Evolutionary conservation across 2,888 invertebrate species (phyloP), one percentile per base, ranked within the genome.

Genomic region (Lagria hirta): DNA sequence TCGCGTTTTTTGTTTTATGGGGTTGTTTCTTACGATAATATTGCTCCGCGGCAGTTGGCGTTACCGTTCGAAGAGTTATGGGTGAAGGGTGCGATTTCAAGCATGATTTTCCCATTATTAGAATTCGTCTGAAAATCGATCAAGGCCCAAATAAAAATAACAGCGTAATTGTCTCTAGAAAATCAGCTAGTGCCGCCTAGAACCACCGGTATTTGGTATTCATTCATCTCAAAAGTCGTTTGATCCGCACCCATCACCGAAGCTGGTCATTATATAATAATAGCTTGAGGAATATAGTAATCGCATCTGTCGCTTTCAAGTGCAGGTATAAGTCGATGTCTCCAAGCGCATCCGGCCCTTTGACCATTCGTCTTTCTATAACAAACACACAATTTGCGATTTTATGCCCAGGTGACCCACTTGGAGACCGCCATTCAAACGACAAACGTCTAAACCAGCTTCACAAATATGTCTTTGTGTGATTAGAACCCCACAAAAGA

Each of bases 1-100:
- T 57, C 58, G 50, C 57, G 48, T 58, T 60, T 58, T 57, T 58
- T 55, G 53, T 52, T 62, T 60, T 61, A 61, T 57, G 54, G 55
- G 57, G 57, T 58, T 60, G 61, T 63, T 63, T 60, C 58, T 58
- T 55, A 52, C 57, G 56, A 58, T 58, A 58, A 63, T 64, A 62
- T 63, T 59, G 61, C 59, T 56, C 56, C 53, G 56, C 56, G 57
- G 63, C 62, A 63, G 63, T 60, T 60, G 61, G 60, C 53, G 51
- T 44, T 51, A 48, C 52, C 52, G 48, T 45, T 50, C 55, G 29
- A 49, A 52, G 51, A 59, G 50, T 60, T 55, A 57, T 54, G 53
- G 33, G 47, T 43, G 28, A 33, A 29, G 36, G 43, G 36, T 41
- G 35, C 34, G 29, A 18, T 27, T 21, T 33, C 43, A n/a, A 56